These are phyloP conservation scores for Pseudochirops corinnae DNA, from an alignment of 2,797 vertebrate genomes.

Conservation along the genomic window DNA sequence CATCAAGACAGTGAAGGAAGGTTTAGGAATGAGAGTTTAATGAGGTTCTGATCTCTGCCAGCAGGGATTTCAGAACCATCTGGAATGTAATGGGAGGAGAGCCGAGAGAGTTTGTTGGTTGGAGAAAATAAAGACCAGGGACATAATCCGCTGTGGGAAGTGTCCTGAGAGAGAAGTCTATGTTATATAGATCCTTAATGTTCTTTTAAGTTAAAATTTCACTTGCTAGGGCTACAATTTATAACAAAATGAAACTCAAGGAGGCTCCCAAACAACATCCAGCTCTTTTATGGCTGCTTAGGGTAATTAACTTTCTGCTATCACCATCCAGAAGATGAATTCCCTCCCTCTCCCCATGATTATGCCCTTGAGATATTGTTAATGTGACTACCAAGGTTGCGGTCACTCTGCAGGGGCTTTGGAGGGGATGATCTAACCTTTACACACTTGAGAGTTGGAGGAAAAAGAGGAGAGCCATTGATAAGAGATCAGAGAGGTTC, in stretches of 20 bases:
- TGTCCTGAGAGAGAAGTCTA: slow-evolving; percentile 1
- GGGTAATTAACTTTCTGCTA: slow-evolving; percentile 10
- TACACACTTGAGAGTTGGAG: background rate
- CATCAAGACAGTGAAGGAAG: slow-evolving; percentile 61
- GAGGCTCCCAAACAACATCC: background rate
- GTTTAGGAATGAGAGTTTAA: slow-evolving; percentile 49
- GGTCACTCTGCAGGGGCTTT: background rate
- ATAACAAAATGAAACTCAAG: background rate
- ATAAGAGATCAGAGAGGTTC: background rate
- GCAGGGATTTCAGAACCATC: slow-evolving; percentile 37
- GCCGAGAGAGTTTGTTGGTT: slow-evolving; percentile 16
- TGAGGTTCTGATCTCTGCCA: slow-evolving; percentile 8
- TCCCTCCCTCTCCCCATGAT: background rate
- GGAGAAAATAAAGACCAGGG: slow-evolving; percentile 30
- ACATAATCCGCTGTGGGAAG: slow-evolving; percentile 13
- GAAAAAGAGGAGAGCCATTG: background rate
- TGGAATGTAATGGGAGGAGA: slow-evolving; percentile 54
- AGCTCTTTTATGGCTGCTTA: background rate
- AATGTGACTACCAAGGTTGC: background rate
- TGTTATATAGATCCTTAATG: background rate
- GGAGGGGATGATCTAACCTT: background rate
- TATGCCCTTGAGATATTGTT: background rate
- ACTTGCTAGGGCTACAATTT: background rate
- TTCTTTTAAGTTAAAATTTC: slow-evolving; percentile 22
- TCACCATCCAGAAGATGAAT: background rate